phyloP scores from a whole-genome alignment of 2,797 vertebrate species.

The Cetoscarus ocellatus region DNA sequence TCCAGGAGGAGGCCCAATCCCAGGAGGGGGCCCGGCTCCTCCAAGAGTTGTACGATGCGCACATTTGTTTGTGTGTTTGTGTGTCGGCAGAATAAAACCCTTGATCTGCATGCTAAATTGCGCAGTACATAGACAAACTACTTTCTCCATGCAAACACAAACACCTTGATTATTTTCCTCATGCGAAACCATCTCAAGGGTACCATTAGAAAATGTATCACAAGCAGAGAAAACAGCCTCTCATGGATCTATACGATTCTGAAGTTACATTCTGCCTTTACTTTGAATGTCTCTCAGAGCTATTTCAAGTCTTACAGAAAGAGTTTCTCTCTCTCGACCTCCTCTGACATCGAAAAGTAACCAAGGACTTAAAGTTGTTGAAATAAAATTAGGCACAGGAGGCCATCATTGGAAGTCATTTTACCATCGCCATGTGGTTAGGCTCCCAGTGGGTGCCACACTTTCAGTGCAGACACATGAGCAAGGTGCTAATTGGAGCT shows the following conservation, averaged over 20 bases:
- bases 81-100: constrained; percentile 15
- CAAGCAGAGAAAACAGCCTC: constrained; percentile 17
- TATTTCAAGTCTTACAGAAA: constrained; percentile 4
- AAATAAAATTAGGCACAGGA: neutral
- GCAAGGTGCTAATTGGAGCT: constrained; percentile 29
- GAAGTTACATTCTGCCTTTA: constrained; percentile 6
- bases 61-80: neutral
- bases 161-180: constrained; percentile 36
- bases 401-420: constrained; percentile 4
- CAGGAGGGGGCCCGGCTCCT: constrained; percentile 50
- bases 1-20: constrained; percentile 62
- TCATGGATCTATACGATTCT: neutral
- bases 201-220: constrained; percentile 46
- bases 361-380: neutral
- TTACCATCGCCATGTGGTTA: neutral
- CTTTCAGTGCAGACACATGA: neutral
- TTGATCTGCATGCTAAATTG: constrained; percentile 25
- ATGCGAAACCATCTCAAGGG: constrained; percentile 22
- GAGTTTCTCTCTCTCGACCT: neutral
- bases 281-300: constrained; percentile 2
- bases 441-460: constrained; percentile 2
- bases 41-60: constrained; percentile 17
- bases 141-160: neutral
- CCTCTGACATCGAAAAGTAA: neutral
- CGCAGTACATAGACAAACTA: constrained; percentile 6